A percentile compares a stretch with the other conserved stretches of the same genome.
These are phyloP conservation scores for Trichechus manatus DNA, from an alignment of 2,113 vertebrate species.

Conservation along the genomic window DNA sequence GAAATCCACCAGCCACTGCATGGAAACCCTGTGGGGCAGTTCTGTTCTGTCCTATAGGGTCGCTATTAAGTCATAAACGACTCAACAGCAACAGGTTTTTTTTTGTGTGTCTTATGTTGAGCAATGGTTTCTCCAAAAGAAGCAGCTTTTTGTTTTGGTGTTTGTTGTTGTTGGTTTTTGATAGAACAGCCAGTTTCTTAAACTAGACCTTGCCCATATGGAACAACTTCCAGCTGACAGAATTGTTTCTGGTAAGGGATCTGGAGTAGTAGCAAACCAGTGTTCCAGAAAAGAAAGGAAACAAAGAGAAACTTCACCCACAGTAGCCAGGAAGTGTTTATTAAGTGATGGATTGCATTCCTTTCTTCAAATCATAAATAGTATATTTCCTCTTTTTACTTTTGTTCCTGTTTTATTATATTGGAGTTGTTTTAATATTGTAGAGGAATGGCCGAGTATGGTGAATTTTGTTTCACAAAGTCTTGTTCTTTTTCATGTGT, in stretches of 20 bases:
- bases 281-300: conserved; percentile 23
- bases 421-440: conserved; percentile 14
- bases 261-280: neutral
- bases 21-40: too few relatives aligned
- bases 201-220: neutral
- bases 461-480: neutral
- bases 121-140: conserved; percentile 25
- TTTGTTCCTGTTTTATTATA: neutral
- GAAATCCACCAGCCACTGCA: too few relatives aligned
- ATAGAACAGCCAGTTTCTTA: neutral
- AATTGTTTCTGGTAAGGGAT: neutral
- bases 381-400: neutral
- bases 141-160: neutral
- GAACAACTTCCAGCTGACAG: neutral
- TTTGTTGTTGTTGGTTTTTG: neutral
- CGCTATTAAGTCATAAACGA: too few relatives aligned
- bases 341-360: neutral
- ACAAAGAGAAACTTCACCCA: neutral
- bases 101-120: neutral
- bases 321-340: neutral
- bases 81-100: too few relatives aligned
- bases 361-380: neutral
- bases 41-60: too few relatives aligned
- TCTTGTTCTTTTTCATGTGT: neutral
- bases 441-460: neutral